Evolutionary conservation across 1,140 invertebrate species (phyloP).

Genomic region (Drosophila biarmipes): DNA sequence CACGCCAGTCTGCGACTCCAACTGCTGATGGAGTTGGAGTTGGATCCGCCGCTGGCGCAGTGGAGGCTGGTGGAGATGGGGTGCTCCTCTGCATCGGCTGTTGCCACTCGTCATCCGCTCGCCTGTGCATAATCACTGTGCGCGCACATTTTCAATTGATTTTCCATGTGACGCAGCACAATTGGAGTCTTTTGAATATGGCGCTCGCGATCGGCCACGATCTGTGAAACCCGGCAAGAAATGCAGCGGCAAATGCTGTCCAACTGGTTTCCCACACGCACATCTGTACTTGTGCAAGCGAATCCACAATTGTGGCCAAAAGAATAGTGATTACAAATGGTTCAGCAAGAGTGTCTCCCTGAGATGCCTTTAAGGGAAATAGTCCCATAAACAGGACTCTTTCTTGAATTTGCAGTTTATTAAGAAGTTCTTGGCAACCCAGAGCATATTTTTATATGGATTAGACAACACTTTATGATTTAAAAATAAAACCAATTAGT

Average conservation of each 20-base stretch:
- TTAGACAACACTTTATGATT: no score
- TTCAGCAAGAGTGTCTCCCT: no score
- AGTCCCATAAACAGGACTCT: no score
- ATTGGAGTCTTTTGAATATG: conserved; percentile 73
- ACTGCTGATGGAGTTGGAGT: conserved; percentile 23
- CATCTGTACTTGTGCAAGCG: conserved; percentile 1
- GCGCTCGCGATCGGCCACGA: conserved; percentile 55
- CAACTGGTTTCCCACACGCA: conserved; percentile 72
- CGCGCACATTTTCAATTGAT: conserved; percentile 73
- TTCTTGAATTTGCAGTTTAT: no score
- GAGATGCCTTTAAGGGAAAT: no score
- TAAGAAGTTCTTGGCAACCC: no score
- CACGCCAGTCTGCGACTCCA: conserved; percentile 51
- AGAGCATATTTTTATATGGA: no score
- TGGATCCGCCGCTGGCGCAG: not conserved
- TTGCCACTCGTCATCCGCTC: conserved; percentile 37
- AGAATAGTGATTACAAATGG: conserved; percentile 2
- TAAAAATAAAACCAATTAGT: no score
- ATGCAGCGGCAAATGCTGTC: conserved; percentile 71
- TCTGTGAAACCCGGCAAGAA: conserved; percentile 25
- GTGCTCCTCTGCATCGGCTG: conserved; percentile 12
- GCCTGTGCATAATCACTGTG: conserved; percentile 74
- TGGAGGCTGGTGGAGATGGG: conserved; percentile 12
- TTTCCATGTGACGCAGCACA: conserved; percentile 80
- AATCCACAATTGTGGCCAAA: conserved; percentile 4